phyloP scores from a whole-genome alignment of 92 coral and sea anemone species.

The Porites lobata region DNA sequence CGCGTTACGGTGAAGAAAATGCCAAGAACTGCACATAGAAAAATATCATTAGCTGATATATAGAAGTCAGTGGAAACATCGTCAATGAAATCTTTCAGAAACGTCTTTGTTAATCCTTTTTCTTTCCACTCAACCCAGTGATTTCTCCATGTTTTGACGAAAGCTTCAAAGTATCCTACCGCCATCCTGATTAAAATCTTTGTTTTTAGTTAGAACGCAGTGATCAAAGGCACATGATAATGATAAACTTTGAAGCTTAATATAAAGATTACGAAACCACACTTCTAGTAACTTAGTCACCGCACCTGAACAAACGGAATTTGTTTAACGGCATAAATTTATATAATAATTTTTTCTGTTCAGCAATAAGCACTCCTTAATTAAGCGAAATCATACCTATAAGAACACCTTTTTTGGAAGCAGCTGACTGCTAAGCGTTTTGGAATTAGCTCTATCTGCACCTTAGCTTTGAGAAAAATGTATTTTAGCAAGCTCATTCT shows the following conservation, averaged over 20 bases:
- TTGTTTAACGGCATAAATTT: too few species aligned
- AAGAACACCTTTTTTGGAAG: too few species aligned
- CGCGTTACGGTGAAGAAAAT: conserved; percentile 84
- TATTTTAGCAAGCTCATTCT: too few species aligned
- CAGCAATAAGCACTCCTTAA: too few species aligned
- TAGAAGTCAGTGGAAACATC: conserved; percentile 72
- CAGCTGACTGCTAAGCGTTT: too few species aligned
- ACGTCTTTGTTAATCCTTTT: conserved; percentile 72
- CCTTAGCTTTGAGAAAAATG: too few species aligned
- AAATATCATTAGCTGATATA: conserved; percentile 71
- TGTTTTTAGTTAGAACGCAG: not conserved
- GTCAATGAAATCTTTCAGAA: conserved; percentile 77
- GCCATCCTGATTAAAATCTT: conserved; percentile 54
- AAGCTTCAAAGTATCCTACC: conserved; percentile 79
- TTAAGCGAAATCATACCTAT: too few species aligned
- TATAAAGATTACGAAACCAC: not conserved
- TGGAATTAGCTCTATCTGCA: too few species aligned
- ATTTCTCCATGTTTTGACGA: conserved; percentile 73
- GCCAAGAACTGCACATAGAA: conserved; percentile 65
- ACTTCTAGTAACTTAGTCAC: too few species aligned
- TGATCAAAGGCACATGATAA: not conserved
- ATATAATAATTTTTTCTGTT: too few species aligned
- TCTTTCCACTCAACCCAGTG: conserved; percentile 72
- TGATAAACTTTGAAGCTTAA: not conserved
- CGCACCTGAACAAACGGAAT: too few species aligned